These are phyloP conservation scores for Peromyscus nudipes DNA, from an alignment of 2,797 vertebrate species.

Conservation along the genomic window DNA sequence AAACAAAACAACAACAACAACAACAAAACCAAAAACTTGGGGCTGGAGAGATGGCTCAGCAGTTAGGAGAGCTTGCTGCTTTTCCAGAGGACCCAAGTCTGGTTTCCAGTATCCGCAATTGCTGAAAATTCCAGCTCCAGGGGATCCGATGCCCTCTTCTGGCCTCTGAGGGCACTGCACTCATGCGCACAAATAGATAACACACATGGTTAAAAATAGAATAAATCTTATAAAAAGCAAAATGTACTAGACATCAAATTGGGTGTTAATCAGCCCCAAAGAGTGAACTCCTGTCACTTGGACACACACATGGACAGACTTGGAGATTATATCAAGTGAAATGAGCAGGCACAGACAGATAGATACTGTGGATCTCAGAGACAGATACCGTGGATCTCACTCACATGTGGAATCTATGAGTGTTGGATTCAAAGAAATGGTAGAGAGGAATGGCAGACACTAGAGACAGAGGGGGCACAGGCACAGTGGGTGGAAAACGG, in stretches of 20 bases:
- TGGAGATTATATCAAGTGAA: neutral
- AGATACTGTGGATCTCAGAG: neutral
- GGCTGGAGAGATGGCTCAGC: neutral
- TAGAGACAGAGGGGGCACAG: neutral
- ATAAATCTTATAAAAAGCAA: neutral
- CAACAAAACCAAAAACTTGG: too few relatives aligned
- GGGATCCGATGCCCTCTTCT: neutral
- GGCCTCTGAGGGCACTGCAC: neutral
- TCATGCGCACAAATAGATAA: neutral
- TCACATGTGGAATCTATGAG: neutral
- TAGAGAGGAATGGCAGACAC: neutral
- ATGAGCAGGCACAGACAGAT: neutral
- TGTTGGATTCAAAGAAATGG: neutral
- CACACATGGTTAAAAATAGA: neutral
- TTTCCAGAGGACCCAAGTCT: neutral
- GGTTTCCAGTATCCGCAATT: neutral
- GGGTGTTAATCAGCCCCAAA: neutral
- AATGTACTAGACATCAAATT: neutral
- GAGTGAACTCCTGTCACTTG: neutral
- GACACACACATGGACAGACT: neutral
- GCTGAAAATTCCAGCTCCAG: neutral
- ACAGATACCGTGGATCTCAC: neutral
- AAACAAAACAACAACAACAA: neutral
- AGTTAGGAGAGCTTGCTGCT: neutral
- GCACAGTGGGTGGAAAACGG: fast-evolving